These are phyloP conservation scores for Ctenosaura bakeri DNA, from an alignment of 2,797 vertebrate species.

Conservation along the genomic window DNA sequence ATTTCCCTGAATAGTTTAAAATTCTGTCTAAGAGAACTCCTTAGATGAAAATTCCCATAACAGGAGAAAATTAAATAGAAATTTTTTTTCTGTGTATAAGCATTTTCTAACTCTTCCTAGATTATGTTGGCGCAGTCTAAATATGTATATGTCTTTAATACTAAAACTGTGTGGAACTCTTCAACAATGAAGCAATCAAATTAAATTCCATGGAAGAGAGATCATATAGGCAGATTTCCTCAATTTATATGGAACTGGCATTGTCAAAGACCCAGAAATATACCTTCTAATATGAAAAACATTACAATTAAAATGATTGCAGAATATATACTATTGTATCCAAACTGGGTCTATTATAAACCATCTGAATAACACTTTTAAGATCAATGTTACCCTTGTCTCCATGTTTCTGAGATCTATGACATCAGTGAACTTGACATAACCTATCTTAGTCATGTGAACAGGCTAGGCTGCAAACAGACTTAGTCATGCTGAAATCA, in stretches of 20 bases:
- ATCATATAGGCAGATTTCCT: neutral
- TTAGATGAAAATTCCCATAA: neutral
- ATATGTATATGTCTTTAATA: neutral
- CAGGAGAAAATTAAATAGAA: neutral
- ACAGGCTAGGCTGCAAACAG: too few species aligned
- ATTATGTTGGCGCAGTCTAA: neutral
- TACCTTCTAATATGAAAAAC: neutral
- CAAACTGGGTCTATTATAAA: neutral
- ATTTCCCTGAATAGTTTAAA: neutral
- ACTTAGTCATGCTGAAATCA: too few species aligned
- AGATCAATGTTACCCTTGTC: too few species aligned
- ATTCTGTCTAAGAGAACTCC: neutral
- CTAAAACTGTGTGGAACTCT: neutral
- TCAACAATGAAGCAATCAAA: neutral
- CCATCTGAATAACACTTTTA: neutral
- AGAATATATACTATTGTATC: neutral
- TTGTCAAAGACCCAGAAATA: neutral
- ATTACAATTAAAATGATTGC: neutral
- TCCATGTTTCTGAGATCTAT: neutral
- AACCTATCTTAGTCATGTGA: too few species aligned
- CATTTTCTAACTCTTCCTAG: neutral
- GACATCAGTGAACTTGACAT: too few species aligned
- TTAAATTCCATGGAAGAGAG: neutral
- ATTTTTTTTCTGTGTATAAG: neutral
- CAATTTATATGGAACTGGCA: neutral